phyloP scores from a whole-genome alignment of 1,140 invertebrate species.

The Psilanteris sp. region DNA sequence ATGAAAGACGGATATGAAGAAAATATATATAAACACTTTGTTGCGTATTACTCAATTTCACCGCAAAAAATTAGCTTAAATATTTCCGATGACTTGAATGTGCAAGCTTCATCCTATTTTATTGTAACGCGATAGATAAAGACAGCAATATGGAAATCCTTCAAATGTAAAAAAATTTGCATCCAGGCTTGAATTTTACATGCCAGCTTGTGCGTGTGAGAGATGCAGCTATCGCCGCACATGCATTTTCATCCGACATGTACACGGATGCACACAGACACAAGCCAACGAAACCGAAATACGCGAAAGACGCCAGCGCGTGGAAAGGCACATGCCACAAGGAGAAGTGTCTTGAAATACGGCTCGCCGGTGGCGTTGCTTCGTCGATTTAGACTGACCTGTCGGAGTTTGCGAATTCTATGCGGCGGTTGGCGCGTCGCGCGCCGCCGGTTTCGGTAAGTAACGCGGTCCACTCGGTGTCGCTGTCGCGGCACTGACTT shows the following conservation, averaged over 20 bases:
- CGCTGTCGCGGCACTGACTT: conserved; percentile 18
- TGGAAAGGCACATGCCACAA: conserved; percentile 45
- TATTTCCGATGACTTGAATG: no score
- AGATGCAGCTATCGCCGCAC: not conserved
- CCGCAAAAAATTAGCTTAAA: no score
- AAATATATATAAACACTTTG: no score
- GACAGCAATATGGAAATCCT: conserved; percentile 1
- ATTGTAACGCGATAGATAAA: not conserved
- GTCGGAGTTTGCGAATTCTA: conserved; percentile 14
- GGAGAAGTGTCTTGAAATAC: conserved; percentile 12
- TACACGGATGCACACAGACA: conserved; percentile 4
- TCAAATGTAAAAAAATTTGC: not conserved
- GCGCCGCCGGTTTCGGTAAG: conserved; percentile 32
- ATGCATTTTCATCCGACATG: no score
- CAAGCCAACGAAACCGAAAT: conserved; percentile 13
- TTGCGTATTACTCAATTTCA: no score
- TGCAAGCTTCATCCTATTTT: no score
- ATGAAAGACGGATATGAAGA: no score
- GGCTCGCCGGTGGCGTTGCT: conserved; percentile 10
- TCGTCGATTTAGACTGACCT: conserved; percentile 22
- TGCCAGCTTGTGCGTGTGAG: not conserved
- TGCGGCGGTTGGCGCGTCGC: conserved; percentile 37
- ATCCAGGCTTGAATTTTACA: not conserved
- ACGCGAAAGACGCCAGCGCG: conserved; percentile 44
- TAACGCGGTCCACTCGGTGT: conserved; percentile 25